A percentile compares a stretch with the other conserved stretches of the same genome.
phyloP scores from a whole-genome alignment of 2,113 vertebrate genomes.

The Tauraco erythrolophus region DNA sequence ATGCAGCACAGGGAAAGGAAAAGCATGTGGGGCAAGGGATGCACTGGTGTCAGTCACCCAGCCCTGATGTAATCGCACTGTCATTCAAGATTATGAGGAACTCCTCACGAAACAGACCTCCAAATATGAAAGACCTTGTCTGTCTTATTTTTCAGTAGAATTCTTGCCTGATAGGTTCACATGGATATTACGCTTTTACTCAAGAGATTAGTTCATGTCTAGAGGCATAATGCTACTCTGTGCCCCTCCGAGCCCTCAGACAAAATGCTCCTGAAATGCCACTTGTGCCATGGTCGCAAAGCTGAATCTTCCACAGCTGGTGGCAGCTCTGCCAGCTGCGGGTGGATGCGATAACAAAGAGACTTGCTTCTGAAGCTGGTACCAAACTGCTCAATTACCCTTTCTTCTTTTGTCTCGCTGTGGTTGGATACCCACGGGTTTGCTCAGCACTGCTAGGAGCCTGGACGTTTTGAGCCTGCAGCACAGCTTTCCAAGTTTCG shows the following conservation, averaged over 20 bases:
- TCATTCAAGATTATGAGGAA: background rate
- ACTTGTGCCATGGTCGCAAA: background rate
- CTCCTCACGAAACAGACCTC: background rate
- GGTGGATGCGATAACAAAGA: background rate
- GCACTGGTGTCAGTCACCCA: background rate
- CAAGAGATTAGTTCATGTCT: conserved; percentile 5
- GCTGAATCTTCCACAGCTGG: conserved; percentile 33
- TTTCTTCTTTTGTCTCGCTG: conserved; percentile 34
- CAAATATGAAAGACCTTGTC: background rate
- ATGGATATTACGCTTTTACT: background rate
- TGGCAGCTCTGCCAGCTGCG: background rate
- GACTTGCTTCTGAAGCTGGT: conserved; percentile 26
- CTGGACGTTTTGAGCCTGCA: background rate
- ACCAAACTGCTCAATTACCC: background rate
- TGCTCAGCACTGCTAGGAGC: background rate
- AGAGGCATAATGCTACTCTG: conserved; percentile 5
- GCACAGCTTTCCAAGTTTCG: background rate
- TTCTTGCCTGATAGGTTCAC: background rate
- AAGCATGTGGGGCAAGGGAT: background rate
- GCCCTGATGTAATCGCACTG: rapidly evolving
- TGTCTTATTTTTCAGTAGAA: conserved; percentile 5
- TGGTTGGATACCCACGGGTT: background rate
- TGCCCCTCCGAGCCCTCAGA: background rate
- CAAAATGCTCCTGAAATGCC: background rate
- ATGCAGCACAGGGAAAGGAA: background rate